phyloP scores from a whole-genome alignment of 2,113 vertebrate species.

The Platichthys flesus region DNA sequence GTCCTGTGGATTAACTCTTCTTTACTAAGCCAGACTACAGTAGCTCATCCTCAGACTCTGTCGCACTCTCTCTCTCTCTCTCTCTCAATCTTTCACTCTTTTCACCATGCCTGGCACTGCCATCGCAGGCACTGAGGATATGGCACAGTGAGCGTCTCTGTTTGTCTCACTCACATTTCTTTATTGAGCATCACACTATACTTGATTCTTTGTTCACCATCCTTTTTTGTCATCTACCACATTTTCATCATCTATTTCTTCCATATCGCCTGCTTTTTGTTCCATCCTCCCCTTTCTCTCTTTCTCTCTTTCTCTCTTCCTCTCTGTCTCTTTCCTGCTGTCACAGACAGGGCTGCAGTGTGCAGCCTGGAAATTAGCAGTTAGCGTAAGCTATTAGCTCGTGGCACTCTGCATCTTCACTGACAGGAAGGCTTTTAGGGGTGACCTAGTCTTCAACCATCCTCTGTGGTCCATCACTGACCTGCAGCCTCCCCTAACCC shows the following conservation, averaged over 20 bases:
- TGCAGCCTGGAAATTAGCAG: constrained; percentile 55
- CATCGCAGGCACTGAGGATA: constrained; percentile 67
- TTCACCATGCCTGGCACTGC: constrained; percentile 46
- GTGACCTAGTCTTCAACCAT: constrained; percentile 35
- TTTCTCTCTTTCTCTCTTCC: constrained; percentile 11
- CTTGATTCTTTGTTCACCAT: constrained; percentile 17
- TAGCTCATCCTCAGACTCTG: constrained; percentile 68
- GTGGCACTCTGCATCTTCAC: constrained; percentile 13
- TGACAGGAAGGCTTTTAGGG: constrained; percentile 37
- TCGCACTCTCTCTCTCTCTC: neutral
- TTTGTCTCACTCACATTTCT: constrained; percentile 27
- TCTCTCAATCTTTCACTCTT: constrained; percentile 9
- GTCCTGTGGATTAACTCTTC: constrained; percentile 77
- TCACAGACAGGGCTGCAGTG: constrained; percentile 67
- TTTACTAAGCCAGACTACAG: constrained; percentile 66
- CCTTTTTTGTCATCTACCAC: constrained; percentile 14
- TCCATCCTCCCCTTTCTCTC: neutral
- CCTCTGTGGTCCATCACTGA: constrained; percentile 14
- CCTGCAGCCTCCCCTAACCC: constrained; percentile 6
- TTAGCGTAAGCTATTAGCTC: constrained; percentile 66
- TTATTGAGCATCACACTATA: neutral
- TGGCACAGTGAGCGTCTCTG: constrained; percentile 82
- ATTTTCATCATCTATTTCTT: neutral
- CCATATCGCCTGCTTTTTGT: constrained; percentile 1
- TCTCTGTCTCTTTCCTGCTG: constrained; percentile 12